A percentile compares a stretch with the other conserved stretches of the same genome.
These are phyloP conservation scores for Lagorchestes hirsutus DNA, from an alignment of 2,797 vertebrate species.

Conservation along the genomic window DNA sequence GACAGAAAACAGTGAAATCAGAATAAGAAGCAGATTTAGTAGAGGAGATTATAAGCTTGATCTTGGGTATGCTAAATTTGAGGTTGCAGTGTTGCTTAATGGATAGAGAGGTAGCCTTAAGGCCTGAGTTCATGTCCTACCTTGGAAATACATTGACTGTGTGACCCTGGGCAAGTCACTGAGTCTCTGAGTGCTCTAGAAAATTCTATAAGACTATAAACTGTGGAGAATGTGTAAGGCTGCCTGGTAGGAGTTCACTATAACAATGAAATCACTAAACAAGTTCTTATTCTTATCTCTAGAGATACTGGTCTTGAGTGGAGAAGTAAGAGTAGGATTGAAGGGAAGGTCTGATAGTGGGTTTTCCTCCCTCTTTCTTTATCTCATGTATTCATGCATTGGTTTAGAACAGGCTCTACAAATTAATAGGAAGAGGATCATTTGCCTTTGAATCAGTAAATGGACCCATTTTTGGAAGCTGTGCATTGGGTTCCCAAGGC, in stretches of 20 bases:
- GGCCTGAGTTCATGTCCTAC: neutral
- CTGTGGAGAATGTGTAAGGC: neutral
- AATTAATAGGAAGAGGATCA: neutral
- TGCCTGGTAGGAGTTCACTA: neutral
- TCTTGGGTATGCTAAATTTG: neutral
- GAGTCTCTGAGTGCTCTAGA: neutral
- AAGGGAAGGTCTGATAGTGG: neutral
- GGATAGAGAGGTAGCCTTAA: neutral
- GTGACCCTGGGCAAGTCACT: neutral
- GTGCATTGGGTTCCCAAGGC: slow-evolving; percentile 46
- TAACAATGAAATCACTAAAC: neutral
- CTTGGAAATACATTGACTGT: neutral
- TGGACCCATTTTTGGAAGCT: neutral
- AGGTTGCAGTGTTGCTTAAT: neutral
- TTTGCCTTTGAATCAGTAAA: neutral
- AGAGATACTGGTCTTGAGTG: neutral
- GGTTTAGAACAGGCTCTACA: neutral
- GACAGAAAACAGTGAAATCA: neutral
- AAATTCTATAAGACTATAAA: neutral
- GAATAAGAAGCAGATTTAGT: neutral
- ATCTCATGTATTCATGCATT: neutral
- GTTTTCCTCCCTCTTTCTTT: neutral
- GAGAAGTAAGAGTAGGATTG: neutral
- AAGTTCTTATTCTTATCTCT: neutral
- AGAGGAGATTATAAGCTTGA: neutral